phyloP scores from a whole-genome alignment of 2,113 vertebrate species.

The Ardeotis arabs region DNA sequence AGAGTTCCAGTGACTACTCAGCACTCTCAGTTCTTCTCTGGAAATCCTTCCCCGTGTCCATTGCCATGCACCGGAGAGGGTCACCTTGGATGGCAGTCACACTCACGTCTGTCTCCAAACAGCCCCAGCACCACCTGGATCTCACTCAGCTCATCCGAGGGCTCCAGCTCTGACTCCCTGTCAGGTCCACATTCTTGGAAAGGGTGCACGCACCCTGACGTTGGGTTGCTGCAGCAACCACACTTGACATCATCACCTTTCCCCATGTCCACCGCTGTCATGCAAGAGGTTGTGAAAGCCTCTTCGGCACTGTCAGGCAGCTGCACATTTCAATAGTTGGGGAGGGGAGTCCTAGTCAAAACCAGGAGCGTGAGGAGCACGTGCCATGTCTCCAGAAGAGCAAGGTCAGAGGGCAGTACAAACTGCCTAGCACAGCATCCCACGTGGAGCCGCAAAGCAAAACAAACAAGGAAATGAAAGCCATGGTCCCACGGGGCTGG shows the following conservation, averaged over 20 bases:
- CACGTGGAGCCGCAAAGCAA: background rate
- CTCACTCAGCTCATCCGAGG: accelerated
- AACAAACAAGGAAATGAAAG: background rate
- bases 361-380: background rate
- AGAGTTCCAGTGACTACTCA: background rate
- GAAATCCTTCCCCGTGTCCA: background rate
- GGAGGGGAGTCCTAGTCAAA: background rate
- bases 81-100: background rate
- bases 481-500: background rate
- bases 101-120: background rate
- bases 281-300: constrained; percentile 28
- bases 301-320: background rate
- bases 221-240: background rate
- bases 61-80: background rate
- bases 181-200: background rate
- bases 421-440: background rate
- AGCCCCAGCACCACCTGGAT: background rate
- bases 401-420: background rate
- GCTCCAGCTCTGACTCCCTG: background rate
- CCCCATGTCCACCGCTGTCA: background rate
- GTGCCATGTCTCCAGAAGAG: background rate
- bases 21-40: background rate
- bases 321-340: background rate
- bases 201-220: background rate
- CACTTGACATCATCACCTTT: constrained; percentile 5